Base-by-base conservation (phyloP, 1,140 invertebrate genomes). In the Berghia stephanieae region DNA sequence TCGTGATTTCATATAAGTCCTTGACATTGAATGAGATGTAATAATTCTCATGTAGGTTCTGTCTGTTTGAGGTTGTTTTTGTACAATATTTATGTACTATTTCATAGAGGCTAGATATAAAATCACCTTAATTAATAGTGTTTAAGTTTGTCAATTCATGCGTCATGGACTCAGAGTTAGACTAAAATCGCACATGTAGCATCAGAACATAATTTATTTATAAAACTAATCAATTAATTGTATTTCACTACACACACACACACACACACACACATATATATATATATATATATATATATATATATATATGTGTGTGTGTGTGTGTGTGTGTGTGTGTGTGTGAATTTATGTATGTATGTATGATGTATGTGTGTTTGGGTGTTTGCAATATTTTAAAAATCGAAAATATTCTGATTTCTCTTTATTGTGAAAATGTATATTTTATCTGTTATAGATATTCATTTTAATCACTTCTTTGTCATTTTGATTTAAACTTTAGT, bases 231-330 rank as follows among this genome's bases (percentile, higher is more conserved):
- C 24, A 63, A 16, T 27, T 34, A 63, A 34, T 63, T 8, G 13
- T 16, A 63, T 8, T 63, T 63, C 36, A 13, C 21, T 38, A 66
- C 21, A n/a, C 27, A 31, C 16, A n/a, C 63, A 66, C 63, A 66
- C 27, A 34, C 63, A 66, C 27, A 21, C 63, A 66, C 63, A 34
- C 63, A 66, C 49, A 72, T 42, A 49, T 46, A 72, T 46, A 72
- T 42, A 49, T 46, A 49, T 42, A 49, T 46, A 72, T 42, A 34
- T 46, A 49, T 42, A 34, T 27, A 49, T 46, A 72, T 24, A 49
- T 42, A 72, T 42, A 38, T 66, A 38, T 66, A n/a, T n/a, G 60
- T 66, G 60, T 66, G 60, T 66, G 60, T 66, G 60, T 66, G 60
- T 66, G 60, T 66, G 60, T 66, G 8, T 66, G 60, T 36, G 24